Base-by-base conservation (phyloP, 2,888 invertebrate genomes). In the Apamea anceps region DNA sequence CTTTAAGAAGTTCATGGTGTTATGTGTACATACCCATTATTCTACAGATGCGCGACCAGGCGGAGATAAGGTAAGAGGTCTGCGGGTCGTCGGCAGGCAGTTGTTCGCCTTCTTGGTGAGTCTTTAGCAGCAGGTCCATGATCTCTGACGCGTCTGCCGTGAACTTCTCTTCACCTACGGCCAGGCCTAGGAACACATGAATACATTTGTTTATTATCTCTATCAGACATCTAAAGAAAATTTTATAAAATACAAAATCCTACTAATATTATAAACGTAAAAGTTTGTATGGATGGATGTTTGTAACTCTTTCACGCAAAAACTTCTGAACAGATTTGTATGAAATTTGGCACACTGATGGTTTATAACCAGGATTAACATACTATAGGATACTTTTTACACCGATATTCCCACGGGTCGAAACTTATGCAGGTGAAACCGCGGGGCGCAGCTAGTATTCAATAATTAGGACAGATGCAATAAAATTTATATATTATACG, bases 31-130 rank as follows among this genome's bases (percentile, higher is more conserved):
- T 91, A 97, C 97, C 97, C 95, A 99, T 97, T 91, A 99, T 98
- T 96, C 99, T 99, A 96, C 99, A 99, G 95, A 99, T 99, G 88
- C 99, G 98, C 0, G 99, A 99, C 99, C 99, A 99, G 1, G 99
- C 99, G 0, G 99, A 99, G 89, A 99, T 99, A 94, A 99, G 98
- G 96, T 99, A 99, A 21, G 99, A 99, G 45, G 99, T 98, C 96
- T 99, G 99, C 2, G 99, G 99, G 96, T 99, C 99, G 93, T 99
- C 99, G 84, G 99, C 99, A 0, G 99, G 98, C 86, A 99, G 95
- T 91, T 98, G 98, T 42, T 98, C 98, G 86, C 98, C 98, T 91
- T 99, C 98, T 13, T 98, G 98, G 94, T 99, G 99, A 0, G 99
- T 99, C 95, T 99, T 98, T 86, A 99, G 94, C 76, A 99, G 96